Conservation (phyloP, 1,140 invertebrate species). For the Drosophila sp. region DNA sequence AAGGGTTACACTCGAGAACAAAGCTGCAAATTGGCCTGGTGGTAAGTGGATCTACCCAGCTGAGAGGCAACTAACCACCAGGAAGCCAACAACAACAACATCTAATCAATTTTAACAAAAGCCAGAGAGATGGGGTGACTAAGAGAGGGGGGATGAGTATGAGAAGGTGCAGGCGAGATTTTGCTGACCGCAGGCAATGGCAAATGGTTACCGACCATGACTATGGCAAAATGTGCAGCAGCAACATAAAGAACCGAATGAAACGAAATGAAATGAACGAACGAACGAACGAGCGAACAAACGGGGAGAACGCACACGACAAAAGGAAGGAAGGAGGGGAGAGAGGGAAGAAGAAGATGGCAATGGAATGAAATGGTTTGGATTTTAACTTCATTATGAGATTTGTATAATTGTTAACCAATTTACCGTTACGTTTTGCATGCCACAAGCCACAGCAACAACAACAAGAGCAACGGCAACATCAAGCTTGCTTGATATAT, state of each 20-base stretch:
- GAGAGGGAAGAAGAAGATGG: not conserved
- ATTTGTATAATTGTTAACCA: slow-evolving; percentile 77
- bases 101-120: slow-evolving; percentile 69
- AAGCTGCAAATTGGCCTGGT: slow-evolving; percentile 68
- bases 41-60: slow-evolving; percentile 46
- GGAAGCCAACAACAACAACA: slow-evolving; percentile 20
- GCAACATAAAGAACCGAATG: not conserved
- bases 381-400: slow-evolving; percentile 69
- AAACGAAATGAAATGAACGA: not conserved
- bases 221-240: slow-evolving; percentile 21
- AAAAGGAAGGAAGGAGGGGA: not conserved
- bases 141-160: slow-evolving; percentile 4
- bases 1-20: slow-evolving; percentile 67
- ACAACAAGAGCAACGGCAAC: slow-evolving; percentile 25
- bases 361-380: slow-evolving; percentile 17
- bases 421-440: slow-evolving; percentile 64
- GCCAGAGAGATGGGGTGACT: slow-evolving; percentile 7
- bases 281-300: no score
- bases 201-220: slow-evolving; percentile 46
- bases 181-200: slow-evolving; percentile 69
- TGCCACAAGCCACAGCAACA: slow-evolving; percentile 49
- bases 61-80: slow-evolving; percentile 20
- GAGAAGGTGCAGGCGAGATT: slow-evolving; percentile 33
- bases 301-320: not conserved
- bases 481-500: slow-evolving; percentile 50